A percentile compares a stretch with the other conserved stretches of the same genome.
These are phyloP conservation scores for Styela clava DNA, from an alignment of 23 tunicate species.

Conservation along the genomic window DNA sequence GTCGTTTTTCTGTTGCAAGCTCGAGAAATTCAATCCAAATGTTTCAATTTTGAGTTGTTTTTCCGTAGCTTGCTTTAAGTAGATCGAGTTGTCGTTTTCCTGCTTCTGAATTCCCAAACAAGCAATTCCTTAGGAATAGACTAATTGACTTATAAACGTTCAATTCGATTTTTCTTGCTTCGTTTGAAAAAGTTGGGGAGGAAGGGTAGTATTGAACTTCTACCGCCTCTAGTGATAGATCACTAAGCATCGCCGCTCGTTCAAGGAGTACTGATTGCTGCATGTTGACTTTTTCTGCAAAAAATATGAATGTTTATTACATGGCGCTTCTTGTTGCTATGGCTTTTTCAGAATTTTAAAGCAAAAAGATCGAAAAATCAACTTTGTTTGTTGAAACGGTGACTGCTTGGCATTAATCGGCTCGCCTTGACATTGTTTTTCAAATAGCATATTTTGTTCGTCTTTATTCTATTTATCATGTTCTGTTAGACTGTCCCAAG, in stretches of 20 bases:
- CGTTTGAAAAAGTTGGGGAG: conserved; percentile 24
- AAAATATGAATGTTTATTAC: too few species aligned
- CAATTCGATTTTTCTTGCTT: conserved; percentile 8
- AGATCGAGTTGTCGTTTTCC: neutral
- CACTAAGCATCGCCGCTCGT: conserved; percentile 3
- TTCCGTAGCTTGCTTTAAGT: neutral
- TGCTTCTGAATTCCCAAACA: conserved; percentile 28
- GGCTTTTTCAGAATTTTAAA: neutral
- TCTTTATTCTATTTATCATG: too few species aligned
- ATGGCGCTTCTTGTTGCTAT: neutral
- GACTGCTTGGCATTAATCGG: too few species aligned
- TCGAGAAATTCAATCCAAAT: too few species aligned
- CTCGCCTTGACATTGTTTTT: too few species aligned
- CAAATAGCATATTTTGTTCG: too few species aligned
- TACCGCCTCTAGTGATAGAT: conserved; percentile 26
- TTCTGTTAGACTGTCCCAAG: too few species aligned
- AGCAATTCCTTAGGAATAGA: conserved; percentile 39
- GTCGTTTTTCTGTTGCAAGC: too few species aligned
- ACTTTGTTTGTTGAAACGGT: too few species aligned
- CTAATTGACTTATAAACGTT: conserved; percentile 38
- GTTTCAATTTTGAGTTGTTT: neutral
- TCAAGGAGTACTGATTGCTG: conserved; percentile 62
- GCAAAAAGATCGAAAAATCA: too few species aligned
- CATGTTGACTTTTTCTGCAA: conserved; percentile 28
- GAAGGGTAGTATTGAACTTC: conserved; percentile 32